Evolutionary conservation across 2,888 invertebrate genomes (phyloP).

Genomic region (Drosophila incognita): DNA sequence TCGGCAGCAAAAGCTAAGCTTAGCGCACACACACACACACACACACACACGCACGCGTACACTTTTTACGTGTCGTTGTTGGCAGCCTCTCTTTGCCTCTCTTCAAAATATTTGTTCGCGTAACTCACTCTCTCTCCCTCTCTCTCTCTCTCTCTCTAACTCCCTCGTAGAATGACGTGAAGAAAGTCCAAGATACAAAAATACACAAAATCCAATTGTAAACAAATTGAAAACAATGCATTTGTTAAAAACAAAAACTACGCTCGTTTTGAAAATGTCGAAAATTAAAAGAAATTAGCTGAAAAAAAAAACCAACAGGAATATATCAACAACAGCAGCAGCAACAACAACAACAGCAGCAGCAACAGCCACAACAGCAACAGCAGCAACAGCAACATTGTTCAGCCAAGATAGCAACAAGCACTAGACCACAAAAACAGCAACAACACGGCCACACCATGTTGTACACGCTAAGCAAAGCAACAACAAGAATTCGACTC

Average conservation of each 20-base stretch:
- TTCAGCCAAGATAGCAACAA: conserved; percentile 19
- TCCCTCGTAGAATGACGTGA: conserved; percentile 45
- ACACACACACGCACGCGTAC: not conserved
- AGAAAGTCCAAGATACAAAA: conserved; percentile 38
- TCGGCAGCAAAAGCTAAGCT: conserved; percentile 29
- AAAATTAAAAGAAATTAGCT: conserved; percentile 67
- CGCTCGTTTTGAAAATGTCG: conserved; percentile 62
- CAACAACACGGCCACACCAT: conserved; percentile 67
- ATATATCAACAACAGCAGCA: conserved; percentile 5
- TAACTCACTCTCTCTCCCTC: conserved; percentile 8
- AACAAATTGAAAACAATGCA: conserved; percentile 60
- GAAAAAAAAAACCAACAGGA: conserved; percentile 29
- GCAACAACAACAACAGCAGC: not conserved
- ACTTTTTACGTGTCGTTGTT: conserved; percentile 21
- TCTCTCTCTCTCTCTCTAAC: conserved; percentile 2
- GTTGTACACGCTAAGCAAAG: conserved; percentile 75
- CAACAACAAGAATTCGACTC: conserved; percentile 76
- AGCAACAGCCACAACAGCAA: conserved; percentile 9
- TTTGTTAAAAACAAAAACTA: conserved; percentile 72
- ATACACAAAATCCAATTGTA: conserved; percentile 17
- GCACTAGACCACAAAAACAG: conserved; percentile 19
- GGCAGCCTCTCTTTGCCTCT: conserved; percentile 16
- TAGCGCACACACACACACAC: conserved; percentile 1
- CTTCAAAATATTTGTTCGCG: conserved; percentile 7
- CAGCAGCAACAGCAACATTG: conserved; percentile 39